Evolutionary conservation across 2,888 invertebrate genomes (phyloP).

Genomic region (Lepidonotus clava): DNA sequence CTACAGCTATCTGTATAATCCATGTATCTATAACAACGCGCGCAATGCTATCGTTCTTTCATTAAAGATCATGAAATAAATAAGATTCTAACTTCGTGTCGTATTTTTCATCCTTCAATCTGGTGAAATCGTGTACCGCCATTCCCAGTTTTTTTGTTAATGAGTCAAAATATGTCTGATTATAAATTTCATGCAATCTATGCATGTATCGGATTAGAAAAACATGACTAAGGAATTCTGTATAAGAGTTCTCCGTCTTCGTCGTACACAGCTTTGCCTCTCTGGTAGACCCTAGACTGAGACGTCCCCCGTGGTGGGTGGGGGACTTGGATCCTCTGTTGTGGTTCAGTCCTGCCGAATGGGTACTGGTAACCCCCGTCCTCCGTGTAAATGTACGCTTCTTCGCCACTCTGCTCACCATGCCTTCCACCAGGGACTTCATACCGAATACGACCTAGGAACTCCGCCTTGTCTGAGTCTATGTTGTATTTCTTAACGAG

Average conservation of each 20-base stretch:
- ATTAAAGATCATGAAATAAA: too few relatives aligned
- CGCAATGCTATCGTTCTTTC: too few relatives aligned
- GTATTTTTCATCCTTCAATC: too few relatives aligned
- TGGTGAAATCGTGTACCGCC: too few relatives aligned
- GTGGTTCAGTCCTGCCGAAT: slow-evolving; percentile 35
- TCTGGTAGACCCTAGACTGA: slow-evolving; percentile 25
- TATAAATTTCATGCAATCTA: too few relatives aligned
- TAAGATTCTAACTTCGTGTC: too few relatives aligned
- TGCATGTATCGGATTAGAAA: too few relatives aligned
- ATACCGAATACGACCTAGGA: background rate
- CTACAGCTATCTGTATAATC: too few relatives aligned
- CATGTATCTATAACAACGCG: too few relatives aligned
- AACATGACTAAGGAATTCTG: too few relatives aligned
- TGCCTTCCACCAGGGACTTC: slow-evolving; percentile 15
- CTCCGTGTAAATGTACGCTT: slow-evolving; percentile 60
- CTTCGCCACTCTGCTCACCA: background rate
- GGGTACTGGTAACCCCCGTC: slow-evolving; percentile 61
- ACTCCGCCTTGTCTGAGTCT: background rate
- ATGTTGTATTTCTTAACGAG: background rate
- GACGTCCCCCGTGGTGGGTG: background rate
- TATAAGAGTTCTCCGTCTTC: slow-evolving; percentile 61
- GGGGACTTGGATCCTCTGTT: background rate
- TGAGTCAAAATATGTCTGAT: too few relatives aligned
- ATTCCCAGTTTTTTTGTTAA: too few relatives aligned
- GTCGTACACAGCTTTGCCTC: slow-evolving; percentile 59